Conservation (phyloP, 2,113 vertebrate species). For the Thunnus maccoyii region DNA sequence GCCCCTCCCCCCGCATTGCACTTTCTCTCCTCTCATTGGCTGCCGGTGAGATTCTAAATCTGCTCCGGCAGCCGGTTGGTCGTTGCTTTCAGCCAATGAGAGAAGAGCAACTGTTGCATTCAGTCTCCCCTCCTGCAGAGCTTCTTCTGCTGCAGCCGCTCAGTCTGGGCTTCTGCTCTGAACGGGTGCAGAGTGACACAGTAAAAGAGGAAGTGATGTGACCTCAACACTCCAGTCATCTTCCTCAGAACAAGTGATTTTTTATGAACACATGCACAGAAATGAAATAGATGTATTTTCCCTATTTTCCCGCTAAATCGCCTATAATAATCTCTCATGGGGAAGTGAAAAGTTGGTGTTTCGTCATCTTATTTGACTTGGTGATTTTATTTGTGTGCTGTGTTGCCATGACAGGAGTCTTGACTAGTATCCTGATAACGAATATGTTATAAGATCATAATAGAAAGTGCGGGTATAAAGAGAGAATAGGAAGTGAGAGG, state of each 20-base stretch:
- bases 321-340: background rate
- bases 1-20: background rate
- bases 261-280: background rate
- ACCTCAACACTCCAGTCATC: background rate
- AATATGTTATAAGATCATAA: background rate
- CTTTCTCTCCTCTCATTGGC: constrained; percentile 53
- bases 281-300: background rate
- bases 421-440: background rate
- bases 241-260: background rate
- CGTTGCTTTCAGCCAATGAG: constrained; percentile 61
- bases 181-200: background rate
- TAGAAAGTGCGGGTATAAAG: background rate
- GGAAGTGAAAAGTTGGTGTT: background rate
- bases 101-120: constrained; percentile 75
- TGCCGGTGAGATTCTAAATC: constrained; percentile 5
- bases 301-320: too few species aligned
- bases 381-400: background rate
- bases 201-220: background rate
- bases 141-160: constrained; percentile 38
- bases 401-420: background rate
- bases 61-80: constrained; percentile 33
- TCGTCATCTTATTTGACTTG: background rate
- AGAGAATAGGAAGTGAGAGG: constrained; percentile 19
- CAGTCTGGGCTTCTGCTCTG: constrained; percentile 13
- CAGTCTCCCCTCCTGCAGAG: constrained; percentile 17